Conservation (phyloP, 1,140 invertebrate genomes). For the Steinernema khuongi region DNA sequence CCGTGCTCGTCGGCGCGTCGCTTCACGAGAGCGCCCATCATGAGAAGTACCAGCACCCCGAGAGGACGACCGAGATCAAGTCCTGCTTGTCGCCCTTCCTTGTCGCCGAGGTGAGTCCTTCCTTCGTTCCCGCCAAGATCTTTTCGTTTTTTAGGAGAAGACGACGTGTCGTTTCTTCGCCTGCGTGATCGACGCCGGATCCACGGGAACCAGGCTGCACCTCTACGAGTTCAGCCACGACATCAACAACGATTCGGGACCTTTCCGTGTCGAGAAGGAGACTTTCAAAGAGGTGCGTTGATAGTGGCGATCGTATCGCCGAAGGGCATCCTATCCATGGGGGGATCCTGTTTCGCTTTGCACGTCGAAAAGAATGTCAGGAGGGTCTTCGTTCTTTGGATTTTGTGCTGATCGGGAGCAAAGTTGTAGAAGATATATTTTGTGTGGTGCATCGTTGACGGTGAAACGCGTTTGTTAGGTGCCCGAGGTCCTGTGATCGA, state of each 20-base stretch:
- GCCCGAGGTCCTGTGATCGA: too few species aligned
- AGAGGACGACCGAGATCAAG: background rate
- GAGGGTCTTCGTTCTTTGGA: too few species aligned
- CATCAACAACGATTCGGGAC: constrained; percentile 65
- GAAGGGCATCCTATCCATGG: too few species aligned
- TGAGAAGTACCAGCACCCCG: constrained; percentile 10
- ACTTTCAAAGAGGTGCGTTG: constrained; percentile 69
- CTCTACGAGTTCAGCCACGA: constrained; percentile 73
- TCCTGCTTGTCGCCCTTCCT: background rate
- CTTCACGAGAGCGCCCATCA: constrained; percentile 5
- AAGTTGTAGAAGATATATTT: too few species aligned
- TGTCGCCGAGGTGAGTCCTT: background rate
- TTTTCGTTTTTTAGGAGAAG: constrained; percentile 41
- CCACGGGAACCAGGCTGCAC: constrained; percentile 82
- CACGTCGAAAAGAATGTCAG: too few species aligned
- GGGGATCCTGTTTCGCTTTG: too few species aligned
- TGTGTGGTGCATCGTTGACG: too few species aligned
- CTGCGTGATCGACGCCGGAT: constrained; percentile 91
- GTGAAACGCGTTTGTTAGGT: too few species aligned
- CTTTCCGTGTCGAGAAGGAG: constrained; percentile 72
- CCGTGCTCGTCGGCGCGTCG: background rate
- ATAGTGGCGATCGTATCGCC: too few species aligned
- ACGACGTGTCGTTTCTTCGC: constrained; percentile 67
- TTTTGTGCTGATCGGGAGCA: too few species aligned
- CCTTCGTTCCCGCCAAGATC: background rate